Evolutionary conservation across 1,140 invertebrate species (phyloP), one percentile per base, ranked within the genome.

Genomic region (Drosophila lacertosa): DNA sequence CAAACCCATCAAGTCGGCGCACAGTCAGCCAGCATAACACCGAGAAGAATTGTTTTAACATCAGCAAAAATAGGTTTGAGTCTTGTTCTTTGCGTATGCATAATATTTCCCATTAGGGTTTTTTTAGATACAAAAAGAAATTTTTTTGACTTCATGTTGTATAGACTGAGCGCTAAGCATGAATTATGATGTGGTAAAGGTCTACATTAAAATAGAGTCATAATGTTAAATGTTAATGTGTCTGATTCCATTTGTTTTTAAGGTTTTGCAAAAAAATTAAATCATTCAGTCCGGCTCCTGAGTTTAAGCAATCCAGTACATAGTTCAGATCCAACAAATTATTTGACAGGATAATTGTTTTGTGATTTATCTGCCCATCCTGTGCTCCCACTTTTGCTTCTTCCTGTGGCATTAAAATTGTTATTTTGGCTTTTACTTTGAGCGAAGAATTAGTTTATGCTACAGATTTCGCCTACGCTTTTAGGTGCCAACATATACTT

Each of bases 371-470:
- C 47, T 54, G 40, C 24, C 29, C 51, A 58, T 44, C 53, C 45
- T 29, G 7, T 20, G 9, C 9, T 10, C 24, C n/a, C 39, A 50
- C 10, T 33, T 18, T 50, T 66, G 62, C n/a, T 16, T n/a, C 18
- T n/a, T 7, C 29, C 26, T 6, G 7, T 57, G 47, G 16, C 33
- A 26, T 32, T 32, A 37, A 77, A 51, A 71, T 72, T 64, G 63
- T 72, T 62, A 58, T 79, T 69, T 69, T 70, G 65, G 76, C 50
- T 76, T 45, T 51, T 37, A 51, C 39, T 67, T 71, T 55, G 13
- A 45, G 20, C 48, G 22, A 51, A 20, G 58, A 78, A 80, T 83
- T 84, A 80, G 80, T 84, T 75, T 42, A 64, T 75, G 54, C 65
- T 75, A 54, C 80, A 68, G 74, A 72, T 62, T 68, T 57, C 62